Base-by-base conservation (phyloP, 2,113 vertebrate species). In the Oreamnos americanus region DNA sequence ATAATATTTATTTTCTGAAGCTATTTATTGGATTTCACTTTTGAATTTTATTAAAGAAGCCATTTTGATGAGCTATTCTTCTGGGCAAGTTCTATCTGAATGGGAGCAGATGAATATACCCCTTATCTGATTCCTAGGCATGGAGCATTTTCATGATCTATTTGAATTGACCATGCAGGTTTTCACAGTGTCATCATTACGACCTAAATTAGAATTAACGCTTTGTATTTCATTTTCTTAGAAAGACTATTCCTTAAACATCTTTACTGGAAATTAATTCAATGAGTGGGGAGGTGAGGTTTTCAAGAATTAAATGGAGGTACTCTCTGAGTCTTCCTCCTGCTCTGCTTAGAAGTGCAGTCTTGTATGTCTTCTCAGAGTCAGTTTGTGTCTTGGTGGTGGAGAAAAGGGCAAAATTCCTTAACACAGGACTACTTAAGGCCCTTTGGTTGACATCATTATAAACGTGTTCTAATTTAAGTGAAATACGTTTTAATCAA, bases 31-130 rank as follows among this genome's bases (percentile, higher is more conserved):
- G 36, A 78, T 84, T 86, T 62, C 74, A 25, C 87, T 47, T 96
- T 30, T 90, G 43, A 74, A 26, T 84, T 96, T 76, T 96, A 94
- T 97, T 91, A 76, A 47, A 91, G 39, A 83, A 92, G 58, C 86
- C 64, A 62, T 67, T 96, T 94, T 86, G 57, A 86, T 88, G 92
- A 82, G 36, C 51, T 95, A 0, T 87, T 78, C 25, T 33, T 64
- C 85, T 28, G 17, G 4, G 28, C 55, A 81, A 79, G 49, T 93
- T 88, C 25, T 85, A 1, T 81, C 55, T 91, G n/a, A 85, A 67
- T 8, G 33, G n/a, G 57, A 39, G 79, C 60, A 39, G 25, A 43
- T 30, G 33, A 83, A 64, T 94, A 87, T 58, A 45, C 30, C 21
- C 33, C 33, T 93, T 86, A 14, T 85, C 88, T 87, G 45, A 83